Evolutionary conservation across 2,113 vertebrate species (phyloP), one percentile per base, ranked within the genome.

Genomic region (Scolopax mira): DNA sequence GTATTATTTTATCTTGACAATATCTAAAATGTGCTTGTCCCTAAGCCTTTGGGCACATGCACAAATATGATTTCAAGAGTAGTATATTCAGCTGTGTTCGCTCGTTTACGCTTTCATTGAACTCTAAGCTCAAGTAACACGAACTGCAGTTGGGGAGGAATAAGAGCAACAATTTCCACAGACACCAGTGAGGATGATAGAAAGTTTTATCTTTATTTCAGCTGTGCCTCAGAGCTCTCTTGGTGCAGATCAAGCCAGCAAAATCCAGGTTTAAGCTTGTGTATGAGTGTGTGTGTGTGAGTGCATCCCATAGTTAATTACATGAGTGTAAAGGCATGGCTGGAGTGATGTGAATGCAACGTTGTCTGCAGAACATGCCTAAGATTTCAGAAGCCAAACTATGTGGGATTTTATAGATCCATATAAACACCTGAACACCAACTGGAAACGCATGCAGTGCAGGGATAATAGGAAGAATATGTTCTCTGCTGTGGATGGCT

Each of bases 101-200:
- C 51, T 91, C 18, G 0, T 73, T 79, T 86, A 11, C 35, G 3
- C 75, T 75, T 72, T 4, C n/a, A 14, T 6, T 60, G 73, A 39
- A 58, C 42, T 11, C 64, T 49, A 14, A 92, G 69, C 86, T 37
- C n/a, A 4, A 4, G 58, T 51, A 37, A 33, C 27, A 15, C 31
- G 37, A 74, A 10, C 77, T 57, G 35, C 18, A 57, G 48, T 14
- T 28, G 69, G 13, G 72, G 61, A 78, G 73, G 73, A 42, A 64
- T 42, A 48, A 80, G 48, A 84, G 64, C 73, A 66, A 30, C 22
- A 23, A 3, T 41, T 89, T 24, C 39, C 52, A 1, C 42, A 49
- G 60, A 9, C 15, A 18, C 10, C 4, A 0, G 22, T 0, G 1
- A 57, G 35, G 79, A 42, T 1, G 3, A 3, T 4, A 19, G 21